These are phyloP conservation scores for Rugalucina vietnamica DNA, from an alignment of 2,888 invertebrate species.

Conservation along the genomic window DNA sequence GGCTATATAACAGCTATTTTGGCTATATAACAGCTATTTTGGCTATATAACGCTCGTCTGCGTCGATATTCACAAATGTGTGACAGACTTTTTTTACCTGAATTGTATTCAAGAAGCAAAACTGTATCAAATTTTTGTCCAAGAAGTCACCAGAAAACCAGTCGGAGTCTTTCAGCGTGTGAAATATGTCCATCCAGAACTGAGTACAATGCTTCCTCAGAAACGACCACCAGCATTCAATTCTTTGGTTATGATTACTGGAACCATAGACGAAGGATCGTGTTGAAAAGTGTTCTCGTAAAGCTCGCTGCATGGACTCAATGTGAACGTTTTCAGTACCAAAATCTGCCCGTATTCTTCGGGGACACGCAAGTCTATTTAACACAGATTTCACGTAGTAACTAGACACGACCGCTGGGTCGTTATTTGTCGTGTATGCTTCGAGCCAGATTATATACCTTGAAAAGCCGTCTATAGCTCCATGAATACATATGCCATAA, in stretches of 20 bases:
- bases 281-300: slow-evolving; percentile 4
- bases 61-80: too few species aligned
- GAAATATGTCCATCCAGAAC: slow-evolving; percentile 22
- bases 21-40: too few species aligned
- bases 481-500: slow-evolving; percentile 50
- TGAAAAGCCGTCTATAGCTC: slow-evolving; percentile 58
- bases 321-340: not conserved
- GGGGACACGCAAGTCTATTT: slow-evolving; percentile 40
- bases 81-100: too few species aligned
- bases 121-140: slow-evolving; percentile 33
- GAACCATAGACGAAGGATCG: slow-evolving; percentile 33
- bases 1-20: too few species aligned
- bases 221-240: slow-evolving; percentile 11
- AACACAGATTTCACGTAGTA: slow-evolving; percentile 43
- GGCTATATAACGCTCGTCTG: too few species aligned
- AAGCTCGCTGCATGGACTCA: slow-evolving; percentile 23
- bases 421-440: slow-evolving; percentile 45
- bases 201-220: slow-evolving; percentile 21
- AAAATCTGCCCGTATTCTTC: not conserved
- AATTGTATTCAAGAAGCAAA: slow-evolving; percentile 30
- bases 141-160: slow-evolving; percentile 28
- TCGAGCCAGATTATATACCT: slow-evolving; percentile 56
- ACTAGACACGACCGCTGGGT: slow-evolving; percentile 41
- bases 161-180: not conserved
- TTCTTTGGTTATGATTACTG: slow-evolving; percentile 20